Conservation (phyloP, 2,888 invertebrate genomes). For the Acrocera orbiculus region DNA sequence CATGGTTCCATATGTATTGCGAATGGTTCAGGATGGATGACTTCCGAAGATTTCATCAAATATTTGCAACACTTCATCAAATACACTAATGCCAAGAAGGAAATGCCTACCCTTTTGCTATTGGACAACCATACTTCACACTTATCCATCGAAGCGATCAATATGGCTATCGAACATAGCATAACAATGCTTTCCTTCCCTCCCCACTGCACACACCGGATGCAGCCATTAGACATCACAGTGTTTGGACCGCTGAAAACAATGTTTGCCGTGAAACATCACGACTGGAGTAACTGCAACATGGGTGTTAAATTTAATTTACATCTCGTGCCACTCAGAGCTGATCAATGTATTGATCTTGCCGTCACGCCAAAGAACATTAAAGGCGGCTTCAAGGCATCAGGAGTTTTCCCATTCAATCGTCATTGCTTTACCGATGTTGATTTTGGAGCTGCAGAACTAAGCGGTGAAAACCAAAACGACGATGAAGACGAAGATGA, state of each 20-base stretch:
- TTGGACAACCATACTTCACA: slow-evolving; percentile 14
- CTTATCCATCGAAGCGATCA: slow-evolving; percentile 13
- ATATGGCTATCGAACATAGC: slow-evolving; percentile 16
- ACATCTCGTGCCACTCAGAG: neutral
- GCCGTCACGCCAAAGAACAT: slow-evolving; percentile 70
- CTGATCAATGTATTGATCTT: slow-evolving; percentile 36
- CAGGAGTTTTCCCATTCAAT: slow-evolving; percentile 4
- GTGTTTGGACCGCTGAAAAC: slow-evolving; percentile 2
- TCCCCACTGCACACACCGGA: slow-evolving; percentile 4
- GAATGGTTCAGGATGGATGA: slow-evolving; percentile 2
- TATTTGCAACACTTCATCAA: neutral
- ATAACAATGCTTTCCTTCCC: slow-evolving; percentile 9
- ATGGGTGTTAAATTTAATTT: neutral
- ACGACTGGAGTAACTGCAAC: neutral
- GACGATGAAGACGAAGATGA: neutral
- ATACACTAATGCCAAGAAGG: neutral
- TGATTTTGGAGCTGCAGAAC: neutral
- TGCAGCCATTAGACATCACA: slow-evolving; percentile 1
- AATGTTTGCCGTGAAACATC: neutral
- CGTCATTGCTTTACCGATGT: neutral
- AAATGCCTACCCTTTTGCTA: slow-evolving; percentile 9
- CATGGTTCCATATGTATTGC: neutral
- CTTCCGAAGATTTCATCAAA: neutral
- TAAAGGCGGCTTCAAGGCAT: slow-evolving; percentile 38
- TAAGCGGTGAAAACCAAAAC: slow-evolving; percentile 1